These are phyloP conservation scores for Neuroscelio doddi DNA, from an alignment of 2,888 invertebrate species.

Conservation along the genomic window DNA sequence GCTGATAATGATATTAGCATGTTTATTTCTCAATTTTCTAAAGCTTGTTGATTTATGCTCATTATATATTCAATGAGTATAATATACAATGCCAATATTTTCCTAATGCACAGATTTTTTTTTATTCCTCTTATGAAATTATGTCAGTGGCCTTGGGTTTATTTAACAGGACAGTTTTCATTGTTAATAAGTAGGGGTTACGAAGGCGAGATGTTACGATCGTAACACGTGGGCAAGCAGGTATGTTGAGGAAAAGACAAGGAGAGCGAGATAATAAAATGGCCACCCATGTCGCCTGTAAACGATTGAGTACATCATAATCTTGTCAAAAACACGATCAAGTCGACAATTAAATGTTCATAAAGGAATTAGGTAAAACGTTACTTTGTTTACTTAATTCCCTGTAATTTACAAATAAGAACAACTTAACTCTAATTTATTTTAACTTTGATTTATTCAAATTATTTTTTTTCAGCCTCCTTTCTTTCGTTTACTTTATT, in stretches of 20 bases:
- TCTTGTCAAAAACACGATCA: conserved; percentile 3
- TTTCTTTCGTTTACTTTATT: no score
- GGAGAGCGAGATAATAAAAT: conserved; percentile 32
- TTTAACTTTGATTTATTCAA: no score
- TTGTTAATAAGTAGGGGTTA: conserved; percentile 22
- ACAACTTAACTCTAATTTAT: no score
- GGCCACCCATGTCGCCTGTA: conserved; percentile 19
- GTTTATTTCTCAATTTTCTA: conserved; percentile 15
- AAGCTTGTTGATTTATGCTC: conserved; percentile 9
- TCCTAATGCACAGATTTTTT: conserved; percentile 8
- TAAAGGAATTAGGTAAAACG: no score
- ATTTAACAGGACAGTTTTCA: conserved; percentile 25
- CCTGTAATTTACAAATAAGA: no score
- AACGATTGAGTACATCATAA: conserved; percentile 15
- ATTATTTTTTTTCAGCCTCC: no score
- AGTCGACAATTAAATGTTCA: no score
- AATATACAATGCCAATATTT: background rate
- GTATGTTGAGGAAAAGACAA: conserved; percentile 20
- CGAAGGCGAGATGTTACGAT: conserved; percentile 23
- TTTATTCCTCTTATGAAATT: conserved; percentile 8
- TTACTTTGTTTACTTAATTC: no score
- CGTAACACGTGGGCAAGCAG: conserved; percentile 29
- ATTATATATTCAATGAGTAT: conserved; percentile 6
- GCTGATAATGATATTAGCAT: conserved; percentile 7
- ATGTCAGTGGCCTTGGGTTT: conserved; percentile 15